Conservation (phyloP, 2,888 invertebrate genomes). For the Ctena decussata region DNA sequence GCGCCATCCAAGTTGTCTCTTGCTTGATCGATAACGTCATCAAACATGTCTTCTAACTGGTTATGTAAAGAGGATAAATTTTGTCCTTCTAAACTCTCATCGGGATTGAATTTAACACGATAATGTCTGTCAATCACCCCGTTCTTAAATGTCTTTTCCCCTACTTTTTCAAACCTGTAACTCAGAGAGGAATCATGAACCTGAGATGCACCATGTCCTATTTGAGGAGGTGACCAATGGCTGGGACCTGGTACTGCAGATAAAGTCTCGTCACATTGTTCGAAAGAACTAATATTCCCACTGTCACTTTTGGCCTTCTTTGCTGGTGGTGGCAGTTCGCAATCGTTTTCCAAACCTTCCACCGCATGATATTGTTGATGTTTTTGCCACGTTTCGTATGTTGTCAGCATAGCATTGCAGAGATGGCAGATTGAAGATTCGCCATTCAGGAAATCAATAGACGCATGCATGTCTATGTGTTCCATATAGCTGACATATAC, state of each 20-base stretch:
- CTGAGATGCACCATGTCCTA: neutral
- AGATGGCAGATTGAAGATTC: neutral
- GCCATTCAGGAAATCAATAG: neutral
- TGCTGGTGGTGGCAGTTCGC: neutral
- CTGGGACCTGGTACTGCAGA: neutral
- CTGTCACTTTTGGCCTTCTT: neutral
- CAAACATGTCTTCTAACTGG: constrained; percentile 25
- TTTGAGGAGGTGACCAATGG: neutral
- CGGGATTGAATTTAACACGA: neutral
- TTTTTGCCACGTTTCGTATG: too few species aligned
- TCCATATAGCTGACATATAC: neutral
- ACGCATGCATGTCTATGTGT: neutral
- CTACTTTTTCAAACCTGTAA: constrained; percentile 13
- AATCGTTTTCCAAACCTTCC: too few species aligned
- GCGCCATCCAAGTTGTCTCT: neutral
- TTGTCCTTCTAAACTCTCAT: constrained; percentile 12
- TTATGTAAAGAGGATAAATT: constrained; percentile 10
- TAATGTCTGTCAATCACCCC: constrained; percentile 19
- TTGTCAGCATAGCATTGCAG: neutral
- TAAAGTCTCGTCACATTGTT: too few species aligned
- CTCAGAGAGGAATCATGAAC: neutral
- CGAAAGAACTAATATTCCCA: neutral
- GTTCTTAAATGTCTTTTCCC: constrained; percentile 33
- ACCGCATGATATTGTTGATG: too few species aligned
- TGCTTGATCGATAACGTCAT: constrained; percentile 5